phyloP scores from a whole-genome alignment of 2,888 invertebrate genomes.

The Celastrina argiolus region DNA sequence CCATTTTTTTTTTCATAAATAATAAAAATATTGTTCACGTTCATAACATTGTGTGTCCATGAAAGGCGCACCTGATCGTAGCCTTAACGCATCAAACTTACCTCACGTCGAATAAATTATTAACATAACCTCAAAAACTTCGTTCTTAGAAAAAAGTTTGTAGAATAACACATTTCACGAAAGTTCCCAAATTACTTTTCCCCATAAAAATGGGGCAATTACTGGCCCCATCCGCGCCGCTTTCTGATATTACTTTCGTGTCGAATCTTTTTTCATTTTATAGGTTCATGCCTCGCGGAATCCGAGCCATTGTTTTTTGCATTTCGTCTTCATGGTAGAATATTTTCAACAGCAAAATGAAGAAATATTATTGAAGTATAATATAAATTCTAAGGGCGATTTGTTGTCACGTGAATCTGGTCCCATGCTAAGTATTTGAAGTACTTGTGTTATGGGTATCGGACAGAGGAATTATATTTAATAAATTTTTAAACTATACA shows the following conservation, averaged over 20 bases:
- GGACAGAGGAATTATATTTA: no score
- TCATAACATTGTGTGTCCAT: no score
- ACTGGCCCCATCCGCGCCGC: constrained; percentile 8
- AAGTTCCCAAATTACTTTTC: constrained; percentile 19
- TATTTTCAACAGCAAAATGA: neutral
- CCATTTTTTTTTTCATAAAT: no score
- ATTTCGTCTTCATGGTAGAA: neutral
- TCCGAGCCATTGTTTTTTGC: neutral
- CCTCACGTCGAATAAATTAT: constrained; percentile 6
- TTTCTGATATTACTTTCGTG: constrained; percentile 12
- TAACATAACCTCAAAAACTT: constrained; percentile 10
- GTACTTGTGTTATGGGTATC: no score
- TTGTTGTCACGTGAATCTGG: no score
- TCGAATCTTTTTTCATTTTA: constrained; percentile 12
- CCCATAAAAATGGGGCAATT: constrained; percentile 17
- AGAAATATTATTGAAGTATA: neutral
- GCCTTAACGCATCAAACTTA: neutral
- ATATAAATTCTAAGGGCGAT: no score
- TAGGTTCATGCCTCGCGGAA: neutral
- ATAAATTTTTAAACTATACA: no score
- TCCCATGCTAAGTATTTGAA: no score
- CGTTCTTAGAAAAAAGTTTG: constrained; percentile 5
- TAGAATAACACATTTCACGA: constrained; percentile 16
- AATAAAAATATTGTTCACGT: no score
- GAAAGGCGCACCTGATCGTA: neutral